Percentiles rank a stretch among this genome's conserved stretches.
phyloP scores from a whole-genome alignment of 2,888 invertebrate species.

The Drosophila emarginata region DNA sequence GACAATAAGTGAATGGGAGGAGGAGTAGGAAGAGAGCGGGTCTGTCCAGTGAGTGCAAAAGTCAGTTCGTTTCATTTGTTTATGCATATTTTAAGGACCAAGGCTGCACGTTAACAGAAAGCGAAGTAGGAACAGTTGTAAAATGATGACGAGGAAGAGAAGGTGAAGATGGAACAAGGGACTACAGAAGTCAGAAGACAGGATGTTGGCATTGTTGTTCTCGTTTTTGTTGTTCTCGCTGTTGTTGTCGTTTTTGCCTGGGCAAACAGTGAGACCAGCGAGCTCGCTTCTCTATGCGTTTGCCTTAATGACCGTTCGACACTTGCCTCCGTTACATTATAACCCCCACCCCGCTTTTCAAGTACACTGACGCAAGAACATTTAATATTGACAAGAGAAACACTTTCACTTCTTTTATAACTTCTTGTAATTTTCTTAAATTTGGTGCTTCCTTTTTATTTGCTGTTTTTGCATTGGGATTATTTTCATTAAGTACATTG shows the following conservation, averaged over 20 bases:
- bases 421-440: too few relatives aligned
- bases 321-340: conserved; percentile 12
- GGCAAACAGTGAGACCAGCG: conserved; percentile 42
- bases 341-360: neutral
- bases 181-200: conserved; percentile 36
- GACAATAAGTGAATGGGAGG: neutral
- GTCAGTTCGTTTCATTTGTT: conserved; percentile 62
- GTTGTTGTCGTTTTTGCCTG: conserved; percentile 9
- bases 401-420: neutral
- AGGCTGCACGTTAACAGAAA: conserved; percentile 48
- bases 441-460: too few relatives aligned
- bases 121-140: conserved; percentile 3
- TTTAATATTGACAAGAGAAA: neutral
- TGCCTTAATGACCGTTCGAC: conserved; percentile 64
- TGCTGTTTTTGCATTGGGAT: too few relatives aligned
- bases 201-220: conserved; percentile 33
- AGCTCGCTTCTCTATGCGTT: conserved; percentile 30
- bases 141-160: neutral
- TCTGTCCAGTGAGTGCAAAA: conserved; percentile 17
- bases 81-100: conserved; percentile 63
- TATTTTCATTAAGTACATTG: too few relatives aligned
- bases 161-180: conserved; percentile 5
- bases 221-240: conserved; percentile 6
- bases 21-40: neutral
- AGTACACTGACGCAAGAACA: conserved; percentile 17